Base-by-base conservation (phyloP, 2,113 vertebrate genomes). In the Oryzias celebensis region DNA sequence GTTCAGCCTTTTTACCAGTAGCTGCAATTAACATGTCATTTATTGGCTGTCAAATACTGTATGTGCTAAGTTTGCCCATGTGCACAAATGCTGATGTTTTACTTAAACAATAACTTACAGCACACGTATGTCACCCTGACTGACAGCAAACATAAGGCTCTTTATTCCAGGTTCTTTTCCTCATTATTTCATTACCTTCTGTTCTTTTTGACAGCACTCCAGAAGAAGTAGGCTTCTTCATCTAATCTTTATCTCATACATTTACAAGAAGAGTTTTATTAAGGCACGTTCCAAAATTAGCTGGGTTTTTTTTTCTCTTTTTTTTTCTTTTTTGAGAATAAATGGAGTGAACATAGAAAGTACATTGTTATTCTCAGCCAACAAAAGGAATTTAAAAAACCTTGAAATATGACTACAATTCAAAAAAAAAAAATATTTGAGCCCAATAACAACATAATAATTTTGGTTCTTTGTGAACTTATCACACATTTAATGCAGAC, bases 1-100 rank as follows among this genome's bases (percentile, higher is more conserved):
- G 67, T 67, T 59, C 58, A 71, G 71, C 66, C 65, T 83, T 76
- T 81, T 82, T 81, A 79, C 72, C 63, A 77, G 71, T 41, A 45
- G 74, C 72, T 61, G 63, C 70, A 84, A 87, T 89, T 87, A 84
- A 75, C 77, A 80, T 69, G 72, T 82, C 74, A 81, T 80, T 74
- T 70, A 65, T 85, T 82, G 78, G 76, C 78, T 83, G 85, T 83
- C 72, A 79, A 62, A 75, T 56, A 16, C 48, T 65, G 53, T 20
- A 22, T 77, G 53, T 60, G 26, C 20, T 41, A 47, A 53, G 59
- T 71, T 59, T 72, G 47, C 46, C 46, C n/a, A 44, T 55, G 44
- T 22, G 49, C 46, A 48, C 31, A 66, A 48, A 12, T 18, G 23
- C 20, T 73, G 63, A 61, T 67, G 46, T 66, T 54, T 68, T 71